A percentile compares a stretch with the other conserved stretches of the same genome.
phyloP scores from a whole-genome alignment of 2,888 invertebrate species.

The Oligia strigilis region DNA sequence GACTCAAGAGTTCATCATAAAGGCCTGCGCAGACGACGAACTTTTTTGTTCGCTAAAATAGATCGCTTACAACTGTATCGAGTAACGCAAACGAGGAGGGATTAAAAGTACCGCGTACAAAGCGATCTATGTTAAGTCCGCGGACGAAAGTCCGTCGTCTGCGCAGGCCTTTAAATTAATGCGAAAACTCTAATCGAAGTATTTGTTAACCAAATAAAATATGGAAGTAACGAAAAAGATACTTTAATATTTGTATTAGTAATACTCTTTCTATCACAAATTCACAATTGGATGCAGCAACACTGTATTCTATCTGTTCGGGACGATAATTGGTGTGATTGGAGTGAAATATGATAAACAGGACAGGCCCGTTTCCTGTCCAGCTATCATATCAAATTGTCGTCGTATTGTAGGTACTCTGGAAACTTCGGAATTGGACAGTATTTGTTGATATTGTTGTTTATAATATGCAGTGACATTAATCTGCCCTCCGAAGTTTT shows the following conservation, averaged over 20 bases:
- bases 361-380: conserved; percentile 81
- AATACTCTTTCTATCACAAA: conserved; percentile 33
- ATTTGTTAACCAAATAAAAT: too few species aligned
- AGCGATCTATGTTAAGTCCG: too few species aligned
- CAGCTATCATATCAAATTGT: conserved; percentile 74
- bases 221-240: neutral
- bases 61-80: too few species aligned
- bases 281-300: conserved; percentile 46
- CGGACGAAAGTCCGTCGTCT: too few species aligned
- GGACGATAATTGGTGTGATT: conserved; percentile 72
- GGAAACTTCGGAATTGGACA: conserved; percentile 54
- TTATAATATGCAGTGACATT: conserved; percentile 9
- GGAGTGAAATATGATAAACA: conserved; percentile 79
- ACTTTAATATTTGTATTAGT: conserved; percentile 15
- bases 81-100: too few species aligned
- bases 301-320: conserved; percentile 56
- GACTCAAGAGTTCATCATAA: neutral
- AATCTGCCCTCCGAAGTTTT: neutral
- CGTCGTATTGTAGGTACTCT: conserved; percentile 61
- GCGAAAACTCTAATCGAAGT: too few species aligned
- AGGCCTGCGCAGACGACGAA: too few species aligned
- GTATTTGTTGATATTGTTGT: conserved; percentile 44
- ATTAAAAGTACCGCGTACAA: too few species aligned
- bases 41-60: too few species aligned
- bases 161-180: too few species aligned